Conservation (phyloP, 1,140 invertebrate species). For the Scaptomyza montana region DNA sequence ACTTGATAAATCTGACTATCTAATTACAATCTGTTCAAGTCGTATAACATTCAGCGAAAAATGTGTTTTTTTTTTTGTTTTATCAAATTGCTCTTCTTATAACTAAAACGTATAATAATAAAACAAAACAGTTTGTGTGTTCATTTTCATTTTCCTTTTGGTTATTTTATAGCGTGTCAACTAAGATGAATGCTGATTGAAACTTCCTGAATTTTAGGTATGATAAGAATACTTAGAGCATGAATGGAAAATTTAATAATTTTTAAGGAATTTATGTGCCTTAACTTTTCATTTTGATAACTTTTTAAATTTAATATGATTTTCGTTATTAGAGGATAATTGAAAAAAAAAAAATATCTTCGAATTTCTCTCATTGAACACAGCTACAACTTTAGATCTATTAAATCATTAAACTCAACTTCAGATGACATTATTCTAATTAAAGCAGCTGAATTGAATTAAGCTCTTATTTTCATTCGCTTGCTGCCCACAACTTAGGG, state of each 20-base stretch:
- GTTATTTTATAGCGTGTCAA: background rate
- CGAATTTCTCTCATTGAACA: too few species aligned
- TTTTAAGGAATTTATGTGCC: too few species aligned
- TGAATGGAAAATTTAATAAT: background rate
- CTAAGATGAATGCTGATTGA: background rate
- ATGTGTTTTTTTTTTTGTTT: background rate
- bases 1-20: conserved; percentile 56
- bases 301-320: too few species aligned
- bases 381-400: too few species aligned
- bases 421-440: conserved; percentile 23
- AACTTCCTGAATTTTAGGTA: conserved; percentile 3
- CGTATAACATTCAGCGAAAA: conserved; percentile 16
- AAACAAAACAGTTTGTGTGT: too few species aligned
- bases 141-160: too few species aligned
- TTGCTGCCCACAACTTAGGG: conserved; percentile 25
- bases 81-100: conserved; percentile 6
- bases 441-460: conserved; percentile 25
- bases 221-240: background rate
- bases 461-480: background rate
- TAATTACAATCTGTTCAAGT: conserved; percentile 30
- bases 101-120: conserved; percentile 2
- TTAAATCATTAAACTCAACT: background rate
- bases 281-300: too few species aligned
- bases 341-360: too few species aligned
- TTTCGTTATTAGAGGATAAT: too few species aligned